Conservation (phyloP, 1,140 invertebrate genomes). For the Fragariocoptes setiger region DNA sequence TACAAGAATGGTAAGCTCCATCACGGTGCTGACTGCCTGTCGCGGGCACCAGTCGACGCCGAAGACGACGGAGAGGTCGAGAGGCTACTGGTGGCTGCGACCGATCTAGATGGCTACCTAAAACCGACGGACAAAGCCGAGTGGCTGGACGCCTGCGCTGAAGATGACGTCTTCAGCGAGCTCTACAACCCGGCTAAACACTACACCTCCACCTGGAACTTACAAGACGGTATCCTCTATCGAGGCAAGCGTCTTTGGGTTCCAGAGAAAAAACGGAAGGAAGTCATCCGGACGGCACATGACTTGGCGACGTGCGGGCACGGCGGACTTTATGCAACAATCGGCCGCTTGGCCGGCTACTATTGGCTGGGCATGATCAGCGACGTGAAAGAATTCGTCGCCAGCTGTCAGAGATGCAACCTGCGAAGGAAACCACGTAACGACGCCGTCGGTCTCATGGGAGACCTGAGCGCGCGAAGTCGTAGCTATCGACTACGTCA, state of each 20-base stretch:
- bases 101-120: too few species aligned
- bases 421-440: neutral
- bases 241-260: neutral
- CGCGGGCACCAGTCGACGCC: neutral
- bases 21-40: conserved; percentile 4
- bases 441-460: neutral
- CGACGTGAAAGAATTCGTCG: neutral
- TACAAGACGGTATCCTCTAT: neutral
- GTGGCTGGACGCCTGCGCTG: neutral
- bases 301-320: neutral
- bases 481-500: conserved; percentile 4
- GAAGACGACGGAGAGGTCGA: neutral
- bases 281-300: neutral
- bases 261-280: neutral
- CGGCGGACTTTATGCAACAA: neutral
- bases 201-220: neutral
- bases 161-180: neutral
- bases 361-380: neutral
- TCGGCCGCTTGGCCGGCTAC: neutral
- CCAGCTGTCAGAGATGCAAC: neutral
- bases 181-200: neutral
- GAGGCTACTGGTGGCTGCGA: neutral
- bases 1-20: conserved; percentile 6
- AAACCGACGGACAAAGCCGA: neutral
- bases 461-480: neutral